These are phyloP conservation scores for Palaemon carinicauda DNA, from an alignment of 1,140 invertebrate species.

Conservation along the genomic window DNA sequence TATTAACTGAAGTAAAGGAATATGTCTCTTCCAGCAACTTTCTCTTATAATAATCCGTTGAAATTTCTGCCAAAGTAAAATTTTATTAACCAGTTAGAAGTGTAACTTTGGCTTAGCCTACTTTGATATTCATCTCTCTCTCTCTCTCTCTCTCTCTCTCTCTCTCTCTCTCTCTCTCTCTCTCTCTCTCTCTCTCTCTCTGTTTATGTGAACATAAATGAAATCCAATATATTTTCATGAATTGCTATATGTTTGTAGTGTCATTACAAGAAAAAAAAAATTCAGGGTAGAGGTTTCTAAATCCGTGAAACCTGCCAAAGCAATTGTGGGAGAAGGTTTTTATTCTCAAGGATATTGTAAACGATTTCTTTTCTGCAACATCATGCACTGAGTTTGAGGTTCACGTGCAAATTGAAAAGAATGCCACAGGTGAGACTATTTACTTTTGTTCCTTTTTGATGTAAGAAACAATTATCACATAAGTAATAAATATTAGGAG, in stretches of 20 bases:
- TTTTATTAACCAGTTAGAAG: not conserved
- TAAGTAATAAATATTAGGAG: too few species aligned
- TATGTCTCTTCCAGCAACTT: not conserved
- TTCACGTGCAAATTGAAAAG: too few species aligned
- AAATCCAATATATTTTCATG: not conserved
- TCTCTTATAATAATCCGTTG: not conserved
- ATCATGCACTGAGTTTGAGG: too few species aligned
- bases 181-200: not conserved
- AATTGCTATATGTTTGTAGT: not conserved
- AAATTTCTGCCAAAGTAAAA: not conserved
- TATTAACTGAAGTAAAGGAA: too few species aligned
- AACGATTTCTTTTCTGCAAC: too few species aligned
- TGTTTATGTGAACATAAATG: too few species aligned
- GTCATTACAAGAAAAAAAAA: not conserved
- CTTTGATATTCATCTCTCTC: not conserved
- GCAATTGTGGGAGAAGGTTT: too few species aligned
- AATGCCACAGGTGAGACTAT: too few species aligned
- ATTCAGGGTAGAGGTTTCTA: not conserved
- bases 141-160: slow-evolving; percentile 6
- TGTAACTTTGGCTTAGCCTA: not conserved
- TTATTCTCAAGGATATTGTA: too few species aligned
- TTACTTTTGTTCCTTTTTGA: too few species aligned
- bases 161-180: not conserved
- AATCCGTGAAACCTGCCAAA: too few species aligned
- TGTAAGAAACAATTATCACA: too few species aligned